phyloP scores from a whole-genome alignment of 2,888 invertebrate species.

The Aelia acuminata region DNA sequence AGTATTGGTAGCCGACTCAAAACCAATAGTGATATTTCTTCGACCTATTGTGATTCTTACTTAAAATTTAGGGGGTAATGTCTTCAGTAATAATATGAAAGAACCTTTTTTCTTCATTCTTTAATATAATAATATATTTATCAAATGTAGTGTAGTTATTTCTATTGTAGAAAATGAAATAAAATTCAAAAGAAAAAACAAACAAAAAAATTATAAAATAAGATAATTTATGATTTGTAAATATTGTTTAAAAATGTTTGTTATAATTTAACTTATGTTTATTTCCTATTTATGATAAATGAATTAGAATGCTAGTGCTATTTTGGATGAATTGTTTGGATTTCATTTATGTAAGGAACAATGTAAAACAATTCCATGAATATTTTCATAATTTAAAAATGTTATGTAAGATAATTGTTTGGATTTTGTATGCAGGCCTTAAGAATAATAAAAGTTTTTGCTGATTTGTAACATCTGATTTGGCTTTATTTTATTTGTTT shows the following conservation, averaged over 20 bases:
- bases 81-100: conserved; percentile 29
- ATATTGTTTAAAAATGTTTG: conserved; percentile 55
- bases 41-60: conserved; percentile 47
- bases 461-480: conserved; percentile 53
- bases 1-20: background rate
- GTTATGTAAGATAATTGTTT: conserved; percentile 52
- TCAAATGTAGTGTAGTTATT: conserved; percentile 44
- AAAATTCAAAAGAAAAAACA: background rate
- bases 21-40: conserved; percentile 50
- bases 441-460: conserved; percentile 48
- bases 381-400: conserved; percentile 50
- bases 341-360: conserved; percentile 5
- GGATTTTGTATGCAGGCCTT: conserved; percentile 55
- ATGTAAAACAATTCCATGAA: conserved; percentile 28
- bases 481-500: background rate
- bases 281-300: conserved; percentile 50
- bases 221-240: conserved; percentile 55
- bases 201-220: conserved; percentile 19
- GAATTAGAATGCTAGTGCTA: conserved; percentile 53
- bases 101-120: conserved; percentile 46
- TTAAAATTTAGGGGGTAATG: conserved; percentile 13
- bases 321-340: conserved; percentile 49
- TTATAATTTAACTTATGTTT: conserved; percentile 57
- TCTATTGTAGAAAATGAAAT: conserved; percentile 26
- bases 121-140: conserved; percentile 34